These are phyloP conservation scores for Zophobas morio DNA, from an alignment of 1,140 invertebrate genomes.

Conservation along the genomic window DNA sequence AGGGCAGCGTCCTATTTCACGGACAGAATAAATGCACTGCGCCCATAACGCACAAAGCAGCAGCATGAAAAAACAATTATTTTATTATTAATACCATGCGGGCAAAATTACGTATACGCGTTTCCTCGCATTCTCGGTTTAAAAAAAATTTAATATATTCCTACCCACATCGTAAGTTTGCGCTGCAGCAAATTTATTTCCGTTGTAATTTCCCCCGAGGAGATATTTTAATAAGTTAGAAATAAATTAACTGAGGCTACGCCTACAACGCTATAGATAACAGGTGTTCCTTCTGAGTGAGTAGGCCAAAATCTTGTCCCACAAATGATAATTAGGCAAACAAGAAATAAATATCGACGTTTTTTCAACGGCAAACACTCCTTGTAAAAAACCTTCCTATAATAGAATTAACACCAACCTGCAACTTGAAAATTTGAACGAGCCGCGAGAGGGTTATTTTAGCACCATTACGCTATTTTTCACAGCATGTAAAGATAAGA, in stretches of 20 bases:
- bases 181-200: slow-evolving; percentile 39
- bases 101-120: slow-evolving; percentile 13
- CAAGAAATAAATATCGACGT: slow-evolving; percentile 6
- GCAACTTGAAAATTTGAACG: slow-evolving; percentile 26
- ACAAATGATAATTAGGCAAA: slow-evolving; percentile 41
- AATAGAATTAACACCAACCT: slow-evolving; percentile 23
- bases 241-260: slow-evolving; percentile 37
- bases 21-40: slow-evolving; percentile 25
- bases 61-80: slow-evolving; percentile 14
- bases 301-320: slow-evolving; percentile 40
- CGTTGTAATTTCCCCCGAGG: slow-evolving; percentile 43
- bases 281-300: slow-evolving; percentile 24
- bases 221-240: slow-evolving; percentile 45
- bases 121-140: slow-evolving; percentile 20
- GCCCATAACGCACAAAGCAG: slow-evolving; percentile 23
- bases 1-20: slow-evolving; percentile 21
- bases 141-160: slow-evolving; percentile 34
- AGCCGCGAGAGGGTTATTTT: slow-evolving; percentile 16
- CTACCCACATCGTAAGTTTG: slow-evolving; percentile 37
- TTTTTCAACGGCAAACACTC: slow-evolving; percentile 13
- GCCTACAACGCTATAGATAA: slow-evolving; percentile 33
- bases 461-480: slow-evolving; percentile 38
- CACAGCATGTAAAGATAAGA: slow-evolving; percentile 1
- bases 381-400: slow-evolving; percentile 33
- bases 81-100: slow-evolving; percentile 29